A percentile compares a stretch with the other conserved stretches of the same genome.
These are phyloP conservation scores for Cybosia mesomella DNA, from an alignment of 2,888 invertebrate genomes.

Conservation along the genomic window DNA sequence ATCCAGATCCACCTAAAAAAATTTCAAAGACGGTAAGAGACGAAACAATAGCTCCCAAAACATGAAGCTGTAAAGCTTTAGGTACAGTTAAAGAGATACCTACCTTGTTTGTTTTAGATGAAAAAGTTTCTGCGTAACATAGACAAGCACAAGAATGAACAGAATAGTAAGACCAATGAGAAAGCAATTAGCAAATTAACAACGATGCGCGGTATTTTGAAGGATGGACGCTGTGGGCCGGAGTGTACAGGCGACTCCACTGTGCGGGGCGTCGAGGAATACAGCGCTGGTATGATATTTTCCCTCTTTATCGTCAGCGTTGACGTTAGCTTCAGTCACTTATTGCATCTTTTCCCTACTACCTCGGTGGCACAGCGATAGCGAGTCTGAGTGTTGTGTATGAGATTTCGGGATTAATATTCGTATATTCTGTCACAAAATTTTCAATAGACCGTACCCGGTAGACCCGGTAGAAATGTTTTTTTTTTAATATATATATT, in stretches of 20 bases:
- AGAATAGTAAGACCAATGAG: conserved; percentile 68
- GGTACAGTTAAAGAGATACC: not conserved
- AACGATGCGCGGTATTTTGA: conserved; percentile 79
- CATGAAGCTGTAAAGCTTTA: not conserved
- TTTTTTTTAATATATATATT: too few relatives aligned
- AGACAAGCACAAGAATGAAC: conserved; percentile 80
- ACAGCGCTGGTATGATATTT: conserved; percentile 52
- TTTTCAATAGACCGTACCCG: too few relatives aligned
- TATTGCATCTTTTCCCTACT: not conserved
- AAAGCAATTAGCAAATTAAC: conserved; percentile 77
- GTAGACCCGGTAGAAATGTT: too few relatives aligned
- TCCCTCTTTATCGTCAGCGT: not conserved
- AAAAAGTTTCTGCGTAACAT: conserved; percentile 82
- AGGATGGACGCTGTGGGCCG: conserved; percentile 78
- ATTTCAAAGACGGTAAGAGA: conserved; percentile 77
- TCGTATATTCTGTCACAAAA: too few relatives aligned
- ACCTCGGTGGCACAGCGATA: too few relatives aligned
- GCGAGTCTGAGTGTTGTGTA: too few relatives aligned
- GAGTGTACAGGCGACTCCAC: conserved; percentile 82
- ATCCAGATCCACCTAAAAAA: conserved; percentile 80
- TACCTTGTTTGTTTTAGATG: conserved; percentile 67
- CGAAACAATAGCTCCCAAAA: not conserved
- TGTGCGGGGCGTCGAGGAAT: conserved; percentile 67
- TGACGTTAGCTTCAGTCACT: not conserved
- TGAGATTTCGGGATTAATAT: not conserved